Conservation (phyloP, 2,888 invertebrate species). For the Pristionchus mayeri region DNA sequence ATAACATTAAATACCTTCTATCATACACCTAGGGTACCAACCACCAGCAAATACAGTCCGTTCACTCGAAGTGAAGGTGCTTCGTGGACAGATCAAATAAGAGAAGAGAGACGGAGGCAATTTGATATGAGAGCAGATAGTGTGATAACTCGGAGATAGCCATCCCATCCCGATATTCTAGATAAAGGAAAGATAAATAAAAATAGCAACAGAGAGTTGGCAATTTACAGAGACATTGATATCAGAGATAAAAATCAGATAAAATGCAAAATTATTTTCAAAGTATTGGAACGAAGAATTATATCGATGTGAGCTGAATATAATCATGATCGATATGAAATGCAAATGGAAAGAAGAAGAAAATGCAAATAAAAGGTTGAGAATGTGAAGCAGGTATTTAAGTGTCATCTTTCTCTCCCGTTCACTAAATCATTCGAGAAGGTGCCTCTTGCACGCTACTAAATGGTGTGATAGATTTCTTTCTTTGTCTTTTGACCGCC, state of each 20-base stretch:
- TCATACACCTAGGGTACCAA: neutral
- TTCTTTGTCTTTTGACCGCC: neutral
- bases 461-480: conserved; percentile 10
- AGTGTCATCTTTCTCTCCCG: neutral
- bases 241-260: neutral
- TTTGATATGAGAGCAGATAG: conserved; percentile 1
- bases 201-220: neutral
- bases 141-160: conserved; percentile 15
- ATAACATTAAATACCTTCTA: neutral
- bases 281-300: no score
- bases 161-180: neutral
- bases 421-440: conserved; percentile 5
- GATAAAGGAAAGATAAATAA: neutral
- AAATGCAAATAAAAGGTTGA: neutral
- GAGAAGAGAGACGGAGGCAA: neutral
- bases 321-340: no score
- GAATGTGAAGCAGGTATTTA: neutral
- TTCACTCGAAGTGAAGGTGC: neutral
- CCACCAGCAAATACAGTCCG: neutral
- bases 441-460: conserved; percentile 7
- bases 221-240: neutral
- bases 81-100: neutral
- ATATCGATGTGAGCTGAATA: no score
- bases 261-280: neutral
- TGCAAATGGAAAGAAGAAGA: neutral